Evolutionary conservation across 2,113 vertebrate species (phyloP).

Genomic region (Pipra filicauda): DNA sequence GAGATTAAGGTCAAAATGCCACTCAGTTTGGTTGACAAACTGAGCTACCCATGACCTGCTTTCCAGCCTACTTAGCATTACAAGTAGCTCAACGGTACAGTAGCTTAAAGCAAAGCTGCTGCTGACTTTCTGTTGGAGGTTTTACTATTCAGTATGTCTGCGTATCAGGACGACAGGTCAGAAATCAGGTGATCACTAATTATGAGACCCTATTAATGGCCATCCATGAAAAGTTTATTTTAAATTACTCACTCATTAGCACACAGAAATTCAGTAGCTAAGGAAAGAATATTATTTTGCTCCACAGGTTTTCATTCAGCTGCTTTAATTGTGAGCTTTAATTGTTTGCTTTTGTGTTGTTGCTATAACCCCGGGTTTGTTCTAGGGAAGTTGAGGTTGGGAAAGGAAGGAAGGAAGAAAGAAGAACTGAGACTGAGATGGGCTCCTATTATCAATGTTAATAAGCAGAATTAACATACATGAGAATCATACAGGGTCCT

Average conservation of each 20-base stretch:
- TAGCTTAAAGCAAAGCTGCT: neutral
- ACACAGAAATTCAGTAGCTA: neutral
- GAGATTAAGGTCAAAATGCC: neutral
- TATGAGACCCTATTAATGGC: neutral
- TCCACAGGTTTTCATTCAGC: neutral
- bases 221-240: neutral
- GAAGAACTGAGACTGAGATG: neutral
- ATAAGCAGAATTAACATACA: neutral
- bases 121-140: neutral
- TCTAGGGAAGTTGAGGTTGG: neutral
- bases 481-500: neutral
- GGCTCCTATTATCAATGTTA: neutral
- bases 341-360: neutral
- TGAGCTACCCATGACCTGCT: neutral
- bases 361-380: neutral
- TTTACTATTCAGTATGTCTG: neutral
- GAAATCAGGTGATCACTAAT: neutral
- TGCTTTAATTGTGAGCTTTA: neutral
- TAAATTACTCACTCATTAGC: neutral
- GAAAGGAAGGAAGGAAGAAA: neutral
- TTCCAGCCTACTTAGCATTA: neutral
- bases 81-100: neutral
- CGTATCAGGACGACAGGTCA: rapidly evolving
- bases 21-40: neutral
- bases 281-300: neutral